Evolutionary conservation across 1,140 invertebrate genomes (phyloP).

Genomic region (Cotesia typhae): DNA sequence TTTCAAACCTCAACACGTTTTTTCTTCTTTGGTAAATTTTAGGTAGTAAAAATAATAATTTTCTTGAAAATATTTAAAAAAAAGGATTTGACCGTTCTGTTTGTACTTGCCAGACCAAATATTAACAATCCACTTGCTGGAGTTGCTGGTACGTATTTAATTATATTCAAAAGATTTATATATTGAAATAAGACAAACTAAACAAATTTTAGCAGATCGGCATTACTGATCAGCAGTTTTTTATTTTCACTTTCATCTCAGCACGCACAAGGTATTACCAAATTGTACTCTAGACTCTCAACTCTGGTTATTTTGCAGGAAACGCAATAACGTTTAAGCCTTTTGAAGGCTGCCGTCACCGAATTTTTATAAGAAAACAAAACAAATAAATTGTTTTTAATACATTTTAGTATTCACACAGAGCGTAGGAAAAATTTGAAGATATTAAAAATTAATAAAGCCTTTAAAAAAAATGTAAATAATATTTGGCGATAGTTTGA

Average conservation of each 20-base stretch:
- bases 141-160: constrained; percentile 44
- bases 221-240: constrained; percentile 22
- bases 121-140: constrained; percentile 49
- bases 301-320: neutral
- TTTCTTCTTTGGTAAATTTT: too few relatives aligned
- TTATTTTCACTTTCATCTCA: neutral
- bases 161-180: constrained; percentile 44
- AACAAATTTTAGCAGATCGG: constrained; percentile 26
- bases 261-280: neutral
- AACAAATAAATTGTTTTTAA: neutral
- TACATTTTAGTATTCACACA: neutral
- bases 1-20: too few relatives aligned
- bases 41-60: too few relatives aligned
- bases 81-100: constrained; percentile 20
- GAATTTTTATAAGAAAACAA: neutral
- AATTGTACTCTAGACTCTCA: constrained; percentile 1
- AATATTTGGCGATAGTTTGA: neutral
- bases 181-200: constrained; percentile 49
- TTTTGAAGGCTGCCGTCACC: too few relatives aligned
- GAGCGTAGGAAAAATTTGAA: too few relatives aligned
- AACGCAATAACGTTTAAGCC: too few relatives aligned
- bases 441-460: too few relatives aligned
- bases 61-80: too few relatives aligned
- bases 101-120: constrained; percentile 47
- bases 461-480: too few relatives aligned